phyloP scores from a whole-genome alignment of 2,888 invertebrate genomes.

The Scelioninae gen. 2 region DNA sequence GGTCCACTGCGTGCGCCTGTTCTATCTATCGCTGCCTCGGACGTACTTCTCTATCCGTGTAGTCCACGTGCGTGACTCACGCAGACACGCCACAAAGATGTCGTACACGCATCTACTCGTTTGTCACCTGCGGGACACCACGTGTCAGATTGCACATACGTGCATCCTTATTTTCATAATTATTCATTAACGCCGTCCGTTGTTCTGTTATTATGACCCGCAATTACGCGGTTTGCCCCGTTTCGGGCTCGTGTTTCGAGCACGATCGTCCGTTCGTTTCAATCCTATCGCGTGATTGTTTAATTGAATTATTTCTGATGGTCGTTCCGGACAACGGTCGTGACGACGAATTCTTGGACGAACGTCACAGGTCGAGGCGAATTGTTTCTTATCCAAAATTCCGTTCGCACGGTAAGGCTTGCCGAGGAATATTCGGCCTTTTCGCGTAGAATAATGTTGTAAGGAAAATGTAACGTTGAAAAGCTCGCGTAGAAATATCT shows the following conservation, averaged over 20 bases:
- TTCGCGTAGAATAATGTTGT: too few relatives aligned
- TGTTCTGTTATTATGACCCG: conserved; percentile 8
- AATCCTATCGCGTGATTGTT: too few relatives aligned
- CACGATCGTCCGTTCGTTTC: too few relatives aligned
- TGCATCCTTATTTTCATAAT: conserved; percentile 29
- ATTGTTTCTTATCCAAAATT: too few relatives aligned
- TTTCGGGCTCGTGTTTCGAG: background rate
- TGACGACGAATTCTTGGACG: too few relatives aligned
- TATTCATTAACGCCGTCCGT: conserved; percentile 16
- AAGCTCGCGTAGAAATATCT: too few relatives aligned
- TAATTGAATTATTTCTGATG: too few relatives aligned
- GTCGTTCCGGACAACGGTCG: too few relatives aligned
- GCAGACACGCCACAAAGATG: conserved; percentile 53
- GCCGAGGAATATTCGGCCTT: too few relatives aligned
- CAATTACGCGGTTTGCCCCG: background rate
- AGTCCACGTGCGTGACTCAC: conserved; percentile 66
- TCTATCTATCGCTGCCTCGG: conserved; percentile 48
- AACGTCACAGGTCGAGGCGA: too few relatives aligned
- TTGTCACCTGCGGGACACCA: conserved; percentile 51
- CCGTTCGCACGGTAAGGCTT: too few relatives aligned
- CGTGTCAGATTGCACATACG: conserved; percentile 48
- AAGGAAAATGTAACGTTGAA: too few relatives aligned
- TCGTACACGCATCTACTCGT: conserved; percentile 36
- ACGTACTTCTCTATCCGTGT: conserved; percentile 61
- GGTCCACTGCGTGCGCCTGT: conserved; percentile 63